Conservation (phyloP, 2,888 invertebrate species). For the Epinotia nisella region DNA sequence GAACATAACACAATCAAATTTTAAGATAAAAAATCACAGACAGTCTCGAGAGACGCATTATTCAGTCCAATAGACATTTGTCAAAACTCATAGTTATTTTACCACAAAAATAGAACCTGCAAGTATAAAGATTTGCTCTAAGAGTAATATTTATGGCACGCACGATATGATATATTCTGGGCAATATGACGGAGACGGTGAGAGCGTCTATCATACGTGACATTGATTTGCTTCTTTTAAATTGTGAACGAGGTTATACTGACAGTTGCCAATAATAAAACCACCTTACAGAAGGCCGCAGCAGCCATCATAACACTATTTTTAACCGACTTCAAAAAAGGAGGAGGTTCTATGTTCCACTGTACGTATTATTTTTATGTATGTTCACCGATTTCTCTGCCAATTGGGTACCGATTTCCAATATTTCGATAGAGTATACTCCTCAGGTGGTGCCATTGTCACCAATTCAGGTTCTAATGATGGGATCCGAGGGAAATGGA, state of each 20-base stretch:
- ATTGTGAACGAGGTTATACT: constrained; percentile 45
- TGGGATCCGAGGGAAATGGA: no score
- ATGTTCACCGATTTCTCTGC: no score
- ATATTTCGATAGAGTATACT: no score
- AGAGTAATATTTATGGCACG: constrained; percentile 40
- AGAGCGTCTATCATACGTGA: constrained; percentile 53
- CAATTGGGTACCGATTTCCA: no score
- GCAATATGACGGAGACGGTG: constrained; percentile 50
- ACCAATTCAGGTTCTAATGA: no score
- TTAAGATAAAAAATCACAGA: background rate
- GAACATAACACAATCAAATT: background rate
- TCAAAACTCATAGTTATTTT: constrained; percentile 23
- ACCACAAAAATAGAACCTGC: background rate
- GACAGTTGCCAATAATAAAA: constrained; percentile 24
- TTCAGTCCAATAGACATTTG: background rate
- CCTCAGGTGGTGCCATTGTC: no score
- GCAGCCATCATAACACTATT: no score
- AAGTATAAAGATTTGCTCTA: constrained; percentile 32
- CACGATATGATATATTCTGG: constrained; percentile 51
- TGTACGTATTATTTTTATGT: no score
- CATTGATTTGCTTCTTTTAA: constrained; percentile 58
- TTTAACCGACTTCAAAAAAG: no score
- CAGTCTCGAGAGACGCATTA: background rate
- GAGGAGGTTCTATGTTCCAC: no score
- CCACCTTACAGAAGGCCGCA: background rate